Percentiles rank a stretch among this genome's conserved stretches.
Conservation (phyloP, 2,888 invertebrate species). For the Eilema depressum region DNA sequence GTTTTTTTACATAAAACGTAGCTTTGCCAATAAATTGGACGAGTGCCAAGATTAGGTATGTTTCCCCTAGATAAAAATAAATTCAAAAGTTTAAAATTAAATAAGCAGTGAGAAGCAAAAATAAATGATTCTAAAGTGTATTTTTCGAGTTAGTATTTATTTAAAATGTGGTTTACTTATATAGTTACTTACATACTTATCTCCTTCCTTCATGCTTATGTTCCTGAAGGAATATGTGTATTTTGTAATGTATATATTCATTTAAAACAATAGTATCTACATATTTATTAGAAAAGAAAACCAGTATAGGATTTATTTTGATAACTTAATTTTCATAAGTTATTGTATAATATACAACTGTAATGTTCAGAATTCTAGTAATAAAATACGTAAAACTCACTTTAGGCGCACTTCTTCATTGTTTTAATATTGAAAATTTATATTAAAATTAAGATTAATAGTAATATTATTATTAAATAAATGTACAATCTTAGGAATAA, state of each 20-base stretch:
- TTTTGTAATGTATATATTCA: background rate
- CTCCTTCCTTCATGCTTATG: background rate
- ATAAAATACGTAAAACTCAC: background rate
- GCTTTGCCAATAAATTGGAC: too few species aligned
- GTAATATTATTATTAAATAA: too few species aligned
- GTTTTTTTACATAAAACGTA: too few species aligned
- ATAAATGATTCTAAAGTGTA: background rate
- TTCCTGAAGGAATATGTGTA: background rate
- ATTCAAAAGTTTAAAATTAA: too few species aligned
- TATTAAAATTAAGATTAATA: too few species aligned
- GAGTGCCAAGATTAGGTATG: too few species aligned
- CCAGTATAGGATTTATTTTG: background rate
- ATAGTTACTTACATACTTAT: background rate
- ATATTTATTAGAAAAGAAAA: background rate
- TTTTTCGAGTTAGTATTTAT: background rate
- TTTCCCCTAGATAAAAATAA: too few species aligned
- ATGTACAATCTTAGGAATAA: conserved; percentile 14
- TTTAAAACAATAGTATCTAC: background rate
- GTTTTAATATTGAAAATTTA: too few species aligned
- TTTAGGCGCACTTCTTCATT: too few species aligned
- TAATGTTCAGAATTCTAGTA: background rate
- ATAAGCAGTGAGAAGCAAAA: background rate
- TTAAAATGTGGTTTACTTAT: background rate
- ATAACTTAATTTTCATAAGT: background rate
- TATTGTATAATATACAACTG: background rate